Percentiles rank a stretch among this genome's conserved stretches.
Conservation (phyloP, 1,140 invertebrate genomes). For the Pygmarrhopalites habei region DNA sequence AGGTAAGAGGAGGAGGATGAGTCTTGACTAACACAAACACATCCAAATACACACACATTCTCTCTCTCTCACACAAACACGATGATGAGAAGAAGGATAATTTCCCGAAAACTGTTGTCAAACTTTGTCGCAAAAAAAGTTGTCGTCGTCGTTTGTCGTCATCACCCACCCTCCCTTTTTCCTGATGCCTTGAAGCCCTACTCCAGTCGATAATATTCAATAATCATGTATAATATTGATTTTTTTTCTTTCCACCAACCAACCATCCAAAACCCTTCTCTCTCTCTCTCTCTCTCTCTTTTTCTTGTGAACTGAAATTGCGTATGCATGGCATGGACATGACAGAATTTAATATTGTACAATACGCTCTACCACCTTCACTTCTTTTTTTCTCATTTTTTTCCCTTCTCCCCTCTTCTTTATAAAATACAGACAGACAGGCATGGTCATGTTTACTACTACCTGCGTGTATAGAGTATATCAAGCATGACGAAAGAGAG, state of each 20-base stretch:
- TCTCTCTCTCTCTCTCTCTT: slow-evolving; percentile 8
- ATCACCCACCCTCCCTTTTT: neutral
- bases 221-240: slow-evolving; percentile 31
- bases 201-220: slow-evolving; percentile 26
- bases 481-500: no score
- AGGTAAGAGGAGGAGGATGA: no score
- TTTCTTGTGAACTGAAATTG: no score
- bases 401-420: no score
- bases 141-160: slow-evolving; percentile 19
- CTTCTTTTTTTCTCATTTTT: no score
- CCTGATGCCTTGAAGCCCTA: slow-evolving; percentile 13
- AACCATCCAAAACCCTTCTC: neutral
- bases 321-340: neutral
- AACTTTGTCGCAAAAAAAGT: slow-evolving; percentile 18
- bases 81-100: slow-evolving; percentile 23
- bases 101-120: slow-evolving; percentile 26
- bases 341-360: no score
- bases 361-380: no score
- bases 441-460: no score
- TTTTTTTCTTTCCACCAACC: neutral
- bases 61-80: neutral
- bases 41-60: neutral
- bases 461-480: no score
- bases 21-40: no score
- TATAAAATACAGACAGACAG: no score